A percentile compares a stretch with the other conserved stretches of the same genome.
phyloP scores from a whole-genome alignment of 2,113 vertebrate genomes.

The Sarotherodon lohbergeri region DNA sequence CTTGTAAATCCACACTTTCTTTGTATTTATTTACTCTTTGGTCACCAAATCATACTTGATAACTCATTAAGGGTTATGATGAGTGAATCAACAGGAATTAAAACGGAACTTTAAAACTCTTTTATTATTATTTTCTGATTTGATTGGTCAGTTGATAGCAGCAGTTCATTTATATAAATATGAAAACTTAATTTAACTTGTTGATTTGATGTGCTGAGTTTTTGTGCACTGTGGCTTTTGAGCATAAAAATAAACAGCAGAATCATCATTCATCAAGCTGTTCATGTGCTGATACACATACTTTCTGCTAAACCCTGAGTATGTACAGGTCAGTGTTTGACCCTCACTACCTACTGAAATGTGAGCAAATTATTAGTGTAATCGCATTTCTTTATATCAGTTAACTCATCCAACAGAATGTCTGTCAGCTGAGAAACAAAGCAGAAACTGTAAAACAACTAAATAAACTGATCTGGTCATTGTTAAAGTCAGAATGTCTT shows the following conservation, averaged over 20 bases:
- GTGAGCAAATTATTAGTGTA: neutral
- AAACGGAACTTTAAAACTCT: neutral
- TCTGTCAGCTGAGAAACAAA: neutral
- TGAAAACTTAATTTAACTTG: neutral
- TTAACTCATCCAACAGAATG: neutral
- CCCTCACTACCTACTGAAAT: neutral
- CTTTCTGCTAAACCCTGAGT: neutral
- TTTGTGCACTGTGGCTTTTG: neutral
- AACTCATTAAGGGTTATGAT: neutral
- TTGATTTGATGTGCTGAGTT: neutral
- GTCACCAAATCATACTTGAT: neutral
- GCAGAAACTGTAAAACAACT: too few relatives aligned
- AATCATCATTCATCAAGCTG: neutral
- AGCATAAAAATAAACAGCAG: neutral
- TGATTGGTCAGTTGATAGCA: neutral
- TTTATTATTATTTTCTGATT: accelerated
- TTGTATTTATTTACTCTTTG: neutral
- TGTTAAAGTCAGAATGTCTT: too few relatives aligned
- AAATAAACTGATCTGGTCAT: too few relatives aligned
- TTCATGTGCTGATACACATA: neutral
- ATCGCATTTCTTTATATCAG: neutral
- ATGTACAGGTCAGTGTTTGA: neutral
- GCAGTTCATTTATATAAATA: neutral
- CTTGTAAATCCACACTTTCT: neutral
- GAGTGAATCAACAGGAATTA: neutral